Conservation (phyloP, 1,140 invertebrate genomes). For the Leptopilina clavipes region DNA sequence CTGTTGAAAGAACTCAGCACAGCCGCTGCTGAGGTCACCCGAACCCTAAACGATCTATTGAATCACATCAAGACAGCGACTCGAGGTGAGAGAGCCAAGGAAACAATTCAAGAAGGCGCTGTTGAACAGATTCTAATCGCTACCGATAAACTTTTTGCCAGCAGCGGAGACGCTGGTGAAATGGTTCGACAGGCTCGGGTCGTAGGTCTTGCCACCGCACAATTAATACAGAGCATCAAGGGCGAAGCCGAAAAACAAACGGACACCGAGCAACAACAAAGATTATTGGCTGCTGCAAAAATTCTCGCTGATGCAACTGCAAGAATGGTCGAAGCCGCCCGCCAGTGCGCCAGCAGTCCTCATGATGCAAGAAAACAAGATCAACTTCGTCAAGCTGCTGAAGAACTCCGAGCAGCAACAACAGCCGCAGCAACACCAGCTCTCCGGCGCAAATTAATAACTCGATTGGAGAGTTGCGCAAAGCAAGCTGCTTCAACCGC, state of each 20-base stretch:
- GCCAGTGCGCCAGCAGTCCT: slow-evolving; percentile 90
- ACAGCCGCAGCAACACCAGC: slow-evolving; percentile 87
- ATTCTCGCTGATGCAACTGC: slow-evolving; percentile 96
- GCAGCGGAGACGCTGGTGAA: slow-evolving; percentile 89
- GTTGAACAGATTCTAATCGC: slow-evolving; percentile 94
- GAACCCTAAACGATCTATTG: slow-evolving; percentile 91
- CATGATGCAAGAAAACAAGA: slow-evolving; percentile 90
- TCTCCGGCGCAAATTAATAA: slow-evolving; percentile 86
- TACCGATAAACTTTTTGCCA: slow-evolving; percentile 91
- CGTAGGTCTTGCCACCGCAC: slow-evolving; percentile 93
- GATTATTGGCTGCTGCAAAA: slow-evolving; percentile 93
- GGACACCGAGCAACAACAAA: slow-evolving; percentile 91
- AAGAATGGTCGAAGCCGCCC: slow-evolving; percentile 96
- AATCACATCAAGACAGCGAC: slow-evolving; percentile 87
- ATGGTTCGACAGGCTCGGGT: slow-evolving; percentile 96
- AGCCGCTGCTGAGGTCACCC: slow-evolving; percentile 92
- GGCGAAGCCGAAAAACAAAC: slow-evolving; percentile 92
- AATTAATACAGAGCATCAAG: slow-evolving; percentile 94
- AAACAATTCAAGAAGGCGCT: slow-evolving; percentile 83
- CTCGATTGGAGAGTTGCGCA: slow-evolving; percentile 85
- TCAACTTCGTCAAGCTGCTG: slow-evolving; percentile 89
- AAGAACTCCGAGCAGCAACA: slow-evolving; percentile 92
- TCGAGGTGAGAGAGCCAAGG: slow-evolving; percentile 72
- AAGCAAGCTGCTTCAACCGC: slow-evolving; percentile 91
- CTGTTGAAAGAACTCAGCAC: slow-evolving; percentile 85